phyloP scores from a whole-genome alignment of 2,797 vertebrate genomes.

The Borostomias antarcticus region DNA sequence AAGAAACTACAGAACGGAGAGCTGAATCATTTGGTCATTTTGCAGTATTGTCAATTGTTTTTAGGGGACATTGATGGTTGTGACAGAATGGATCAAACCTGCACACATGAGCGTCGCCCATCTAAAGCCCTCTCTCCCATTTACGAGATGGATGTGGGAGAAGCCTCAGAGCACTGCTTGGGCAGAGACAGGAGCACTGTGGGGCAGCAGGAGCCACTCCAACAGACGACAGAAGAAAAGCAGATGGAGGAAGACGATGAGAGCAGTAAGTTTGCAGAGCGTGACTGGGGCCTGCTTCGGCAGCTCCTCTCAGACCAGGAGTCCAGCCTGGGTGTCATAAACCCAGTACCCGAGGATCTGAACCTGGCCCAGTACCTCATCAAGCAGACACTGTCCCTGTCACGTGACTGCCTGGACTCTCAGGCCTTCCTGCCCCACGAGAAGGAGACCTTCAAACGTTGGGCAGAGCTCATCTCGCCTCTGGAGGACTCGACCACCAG shows the following conservation, averaged over 20 bases:
- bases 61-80: slow-evolving; percentile 98
- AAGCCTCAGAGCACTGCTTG: slow-evolving; percentile 87
- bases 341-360: slow-evolving; percentile 95
- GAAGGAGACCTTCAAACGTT: slow-evolving; percentile 86
- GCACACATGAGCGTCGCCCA: slow-evolving; percentile 91
- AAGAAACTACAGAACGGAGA: slow-evolving; percentile 42
- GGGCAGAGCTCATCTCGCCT: slow-evolving; percentile 95
- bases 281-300: slow-evolving; percentile 93
- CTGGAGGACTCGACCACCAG: slow-evolving; percentile 92
- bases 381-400: slow-evolving; percentile 94
- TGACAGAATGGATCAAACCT: slow-evolving; percentile 97
- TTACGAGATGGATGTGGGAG: slow-evolving; percentile 93
- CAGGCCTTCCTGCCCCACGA: slow-evolving; percentile 85
- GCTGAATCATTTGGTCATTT: slow-evolving; percentile 90
- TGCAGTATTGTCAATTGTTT: slow-evolving; percentile 99
- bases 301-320: slow-evolving; percentile 93
- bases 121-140: slow-evolving; percentile 98
- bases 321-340: slow-evolving; percentile 88
- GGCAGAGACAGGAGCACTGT: slow-evolving; percentile 80
- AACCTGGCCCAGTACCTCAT: slow-evolving; percentile 98
- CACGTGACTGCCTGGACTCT: slow-evolving; percentile 87
- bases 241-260: slow-evolving; percentile 70
- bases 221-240: slow-evolving; percentile 72
- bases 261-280: slow-evolving; percentile 87
- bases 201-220: slow-evolving; percentile 74